Evolutionary conservation across 2,888 invertebrate species (phyloP).

Genomic region (Anthrax anthrax): DNA sequence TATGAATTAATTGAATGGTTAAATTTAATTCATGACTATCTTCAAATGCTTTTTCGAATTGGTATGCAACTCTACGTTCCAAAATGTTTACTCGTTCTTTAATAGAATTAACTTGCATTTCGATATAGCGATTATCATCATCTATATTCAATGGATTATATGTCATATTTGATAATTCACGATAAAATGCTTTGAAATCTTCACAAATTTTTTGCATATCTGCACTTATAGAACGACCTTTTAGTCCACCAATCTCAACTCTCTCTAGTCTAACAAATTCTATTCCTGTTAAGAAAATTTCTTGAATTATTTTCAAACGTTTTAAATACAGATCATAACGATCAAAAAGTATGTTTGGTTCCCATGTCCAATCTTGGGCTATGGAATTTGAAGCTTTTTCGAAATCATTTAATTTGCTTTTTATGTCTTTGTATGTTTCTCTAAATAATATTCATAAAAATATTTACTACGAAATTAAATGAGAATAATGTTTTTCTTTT

Average conservation of each 20-base stretch:
- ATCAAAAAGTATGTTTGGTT: conserved; percentile 53
- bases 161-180: conserved; percentile 38
- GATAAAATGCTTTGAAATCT: conserved; percentile 21
- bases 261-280: conserved; percentile 82
- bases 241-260: conserved; percentile 58
- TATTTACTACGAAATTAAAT: no score
- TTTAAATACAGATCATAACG: conserved; percentile 48
- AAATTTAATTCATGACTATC: conserved; percentile 58
- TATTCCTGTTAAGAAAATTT: conserved; percentile 56
- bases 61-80: conserved; percentile 62
- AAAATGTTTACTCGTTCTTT: conserved; percentile 48
- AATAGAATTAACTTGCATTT: conserved; percentile 35
- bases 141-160: conserved; percentile 67
- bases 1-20: conserved; percentile 51
- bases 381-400: conserved; percentile 20
- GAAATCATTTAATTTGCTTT: conserved; percentile 30
- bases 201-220: conserved; percentile 35
- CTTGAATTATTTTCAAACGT: conserved; percentile 48
- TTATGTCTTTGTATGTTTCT: conserved; percentile 36
- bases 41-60: conserved; percentile 66
- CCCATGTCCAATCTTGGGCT: conserved; percentile 61
- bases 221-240: conserved; percentile 44
- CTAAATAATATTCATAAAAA: conserved; percentile 18
- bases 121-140: conserved; percentile 54
- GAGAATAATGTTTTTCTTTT: no score